These are phyloP conservation scores for Sminthurinus aureus DNA, from an alignment of 2,888 invertebrate species.

Conservation along the genomic window DNA sequence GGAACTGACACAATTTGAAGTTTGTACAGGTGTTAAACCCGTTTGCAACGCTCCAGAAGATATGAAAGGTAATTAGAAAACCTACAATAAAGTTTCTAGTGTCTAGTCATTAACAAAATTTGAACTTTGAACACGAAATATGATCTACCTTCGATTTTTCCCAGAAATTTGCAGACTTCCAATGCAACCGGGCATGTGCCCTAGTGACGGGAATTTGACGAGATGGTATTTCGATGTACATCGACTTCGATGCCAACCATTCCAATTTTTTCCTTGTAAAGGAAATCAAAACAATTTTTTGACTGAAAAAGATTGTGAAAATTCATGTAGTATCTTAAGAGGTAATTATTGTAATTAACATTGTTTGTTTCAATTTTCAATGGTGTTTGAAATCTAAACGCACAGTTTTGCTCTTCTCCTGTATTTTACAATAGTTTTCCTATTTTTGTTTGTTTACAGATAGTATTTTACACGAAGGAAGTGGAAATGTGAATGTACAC, in stretches of 20 bases:
- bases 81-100: neutral
- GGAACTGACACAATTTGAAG: conserved; percentile 60
- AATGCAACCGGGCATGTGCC: conserved; percentile 23
- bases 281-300: conserved; percentile 89
- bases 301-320: conserved; percentile 74
- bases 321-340: conserved; percentile 70
- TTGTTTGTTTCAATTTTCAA: neutral
- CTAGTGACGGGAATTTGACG: conserved; percentile 71
- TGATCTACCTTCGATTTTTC: too few species aligned
- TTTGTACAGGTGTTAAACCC: conserved; percentile 49
- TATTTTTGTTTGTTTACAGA: neutral
- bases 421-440: neutral
- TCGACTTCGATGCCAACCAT: conserved; percentile 77
- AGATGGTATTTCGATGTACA: conserved; percentile 85
- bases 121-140: too few species aligned
- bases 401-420: neutral
- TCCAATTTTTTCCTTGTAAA: conserved; percentile 87
- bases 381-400: too few species aligned
- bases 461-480: neutral
- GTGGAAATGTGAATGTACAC: too few species aligned
- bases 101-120: neutral
- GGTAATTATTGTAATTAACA: too few species aligned
- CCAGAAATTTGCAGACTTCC: conserved; percentile 35
- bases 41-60: conserved; percentile 43
- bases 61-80: conserved; percentile 44